Conservation (phyloP, 2,888 invertebrate genomes). For the Protonemura montana region DNA sequence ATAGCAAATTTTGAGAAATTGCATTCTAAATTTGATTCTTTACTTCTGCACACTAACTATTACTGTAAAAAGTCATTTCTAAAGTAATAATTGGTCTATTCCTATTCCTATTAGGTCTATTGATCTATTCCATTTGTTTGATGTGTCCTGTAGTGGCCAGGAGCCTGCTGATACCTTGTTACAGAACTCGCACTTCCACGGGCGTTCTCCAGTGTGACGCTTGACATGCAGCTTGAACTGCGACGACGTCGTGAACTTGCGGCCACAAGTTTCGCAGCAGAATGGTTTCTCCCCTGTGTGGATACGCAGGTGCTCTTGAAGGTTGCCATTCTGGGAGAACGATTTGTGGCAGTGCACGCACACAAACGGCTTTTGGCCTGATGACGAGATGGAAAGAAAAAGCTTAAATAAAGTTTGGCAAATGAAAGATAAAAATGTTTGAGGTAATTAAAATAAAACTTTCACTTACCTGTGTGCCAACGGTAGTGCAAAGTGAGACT, state of each 20-base stretch:
- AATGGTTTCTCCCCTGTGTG: slow-evolving; percentile 84
- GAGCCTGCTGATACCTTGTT: slow-evolving; percentile 59
- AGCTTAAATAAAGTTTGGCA: no score
- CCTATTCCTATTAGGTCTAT: no score
- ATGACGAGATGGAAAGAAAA: slow-evolving; percentile 40
- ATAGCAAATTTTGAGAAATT: no score
- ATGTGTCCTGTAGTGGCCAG: no score
- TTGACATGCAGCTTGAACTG: slow-evolving; percentile 70
- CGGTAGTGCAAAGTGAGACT: slow-evolving; percentile 76
- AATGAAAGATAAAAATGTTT: no score
- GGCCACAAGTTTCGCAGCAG: slow-evolving; percentile 70
- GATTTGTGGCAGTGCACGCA: slow-evolving; percentile 75
- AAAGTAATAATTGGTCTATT: no score
- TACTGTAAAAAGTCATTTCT: no score
- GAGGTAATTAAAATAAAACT: no score
- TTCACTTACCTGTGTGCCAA: slow-evolving; percentile 57
- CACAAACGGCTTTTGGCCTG: slow-evolving; percentile 69
- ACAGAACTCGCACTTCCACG: slow-evolving; percentile 68
- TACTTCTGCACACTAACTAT: no score
- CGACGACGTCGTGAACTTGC: slow-evolving; percentile 77
- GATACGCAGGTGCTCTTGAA: slow-evolving; percentile 77
- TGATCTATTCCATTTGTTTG: no score
- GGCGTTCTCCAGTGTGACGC: slow-evolving; percentile 67
- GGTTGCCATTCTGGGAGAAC: slow-evolving; percentile 80
- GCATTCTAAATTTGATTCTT: no score